phyloP scores from a whole-genome alignment of 2,797 vertebrate species.

The Lagorchestes hirsutus region DNA sequence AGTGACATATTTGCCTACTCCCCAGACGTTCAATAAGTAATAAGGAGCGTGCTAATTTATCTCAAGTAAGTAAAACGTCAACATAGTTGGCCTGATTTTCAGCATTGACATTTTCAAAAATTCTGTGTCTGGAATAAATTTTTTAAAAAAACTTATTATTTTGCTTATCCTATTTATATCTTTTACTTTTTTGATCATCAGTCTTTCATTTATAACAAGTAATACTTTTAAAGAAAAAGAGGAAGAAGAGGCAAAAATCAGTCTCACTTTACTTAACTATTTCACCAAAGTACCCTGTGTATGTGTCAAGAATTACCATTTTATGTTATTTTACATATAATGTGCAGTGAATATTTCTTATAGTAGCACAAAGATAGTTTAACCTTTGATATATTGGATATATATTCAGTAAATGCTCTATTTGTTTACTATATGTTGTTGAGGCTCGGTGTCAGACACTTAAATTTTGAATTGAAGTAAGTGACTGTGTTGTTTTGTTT shows the following conservation, averaged over 20 bases:
- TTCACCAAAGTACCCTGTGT: neutral
- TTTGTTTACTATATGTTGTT: neutral
- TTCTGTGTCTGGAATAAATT: neutral
- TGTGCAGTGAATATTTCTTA: rapidly evolving
- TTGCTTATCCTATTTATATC: neutral
- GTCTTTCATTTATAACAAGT: neutral
- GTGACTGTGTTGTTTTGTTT: neutral
- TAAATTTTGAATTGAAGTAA: neutral
- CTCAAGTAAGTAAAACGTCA: constrained; percentile 19
- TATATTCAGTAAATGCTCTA: neutral
- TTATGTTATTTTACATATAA: neutral
- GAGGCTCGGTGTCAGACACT: neutral
- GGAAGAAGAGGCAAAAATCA: neutral
- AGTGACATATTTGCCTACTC: neutral
- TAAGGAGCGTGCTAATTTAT: neutral
- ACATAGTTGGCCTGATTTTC: neutral
- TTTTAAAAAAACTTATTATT: neutral
- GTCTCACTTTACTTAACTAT: neutral
- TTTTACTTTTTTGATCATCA: neutral
- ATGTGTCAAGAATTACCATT: neutral
- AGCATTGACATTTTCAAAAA: neutral
- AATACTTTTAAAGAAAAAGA: neutral
- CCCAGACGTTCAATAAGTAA: neutral
- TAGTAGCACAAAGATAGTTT: rapidly evolving
- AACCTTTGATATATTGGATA: neutral